A percentile compares a stretch with the other conserved stretches of the same genome.
phyloP scores from a whole-genome alignment of 2,113 vertebrate species.

The Rhynchomys soricoides region DNA sequence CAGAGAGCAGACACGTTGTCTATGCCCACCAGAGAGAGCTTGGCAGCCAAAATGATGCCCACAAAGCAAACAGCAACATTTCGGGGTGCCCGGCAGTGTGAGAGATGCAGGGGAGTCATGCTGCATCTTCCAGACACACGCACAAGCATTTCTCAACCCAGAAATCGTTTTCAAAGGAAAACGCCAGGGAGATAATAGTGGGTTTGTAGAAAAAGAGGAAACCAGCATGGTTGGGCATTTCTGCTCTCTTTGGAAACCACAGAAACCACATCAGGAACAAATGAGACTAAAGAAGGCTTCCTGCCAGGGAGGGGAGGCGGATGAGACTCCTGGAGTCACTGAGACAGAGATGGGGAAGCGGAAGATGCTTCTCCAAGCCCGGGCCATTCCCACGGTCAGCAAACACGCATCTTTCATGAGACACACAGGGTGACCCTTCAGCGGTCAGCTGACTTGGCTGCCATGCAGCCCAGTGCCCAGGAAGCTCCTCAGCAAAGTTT shows the following conservation, averaged over 20 bases:
- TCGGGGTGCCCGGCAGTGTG: fast-evolving
- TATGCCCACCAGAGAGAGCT: fast-evolving
- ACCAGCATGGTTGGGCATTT: background rate
- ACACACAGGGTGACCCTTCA: background rate
- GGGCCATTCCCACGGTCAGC: constrained; percentile 45
- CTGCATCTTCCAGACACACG: background rate
- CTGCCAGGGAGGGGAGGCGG: background rate
- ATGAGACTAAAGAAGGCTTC: background rate
- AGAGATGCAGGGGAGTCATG: fast-evolving
- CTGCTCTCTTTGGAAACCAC: constrained; percentile 53
- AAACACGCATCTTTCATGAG: background rate
- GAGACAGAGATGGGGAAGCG: background rate
- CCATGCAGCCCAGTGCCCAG: background rate
- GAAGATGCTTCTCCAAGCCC: background rate
- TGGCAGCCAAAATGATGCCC: background rate
- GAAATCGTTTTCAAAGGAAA: background rate
- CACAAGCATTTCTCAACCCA: background rate
- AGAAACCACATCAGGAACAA: constrained; percentile 16
- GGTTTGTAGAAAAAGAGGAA: constrained; percentile 46
- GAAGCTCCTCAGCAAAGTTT: background rate
- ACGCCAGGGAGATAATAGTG: background rate
- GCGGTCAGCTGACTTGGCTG: background rate
- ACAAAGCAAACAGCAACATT: background rate
- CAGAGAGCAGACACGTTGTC: background rate
- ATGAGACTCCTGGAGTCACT: fast-evolving